These are phyloP conservation scores for Drosophila antonietae DNA, from an alignment of 2,888 invertebrate genomes.

Conservation along the genomic window DNA sequence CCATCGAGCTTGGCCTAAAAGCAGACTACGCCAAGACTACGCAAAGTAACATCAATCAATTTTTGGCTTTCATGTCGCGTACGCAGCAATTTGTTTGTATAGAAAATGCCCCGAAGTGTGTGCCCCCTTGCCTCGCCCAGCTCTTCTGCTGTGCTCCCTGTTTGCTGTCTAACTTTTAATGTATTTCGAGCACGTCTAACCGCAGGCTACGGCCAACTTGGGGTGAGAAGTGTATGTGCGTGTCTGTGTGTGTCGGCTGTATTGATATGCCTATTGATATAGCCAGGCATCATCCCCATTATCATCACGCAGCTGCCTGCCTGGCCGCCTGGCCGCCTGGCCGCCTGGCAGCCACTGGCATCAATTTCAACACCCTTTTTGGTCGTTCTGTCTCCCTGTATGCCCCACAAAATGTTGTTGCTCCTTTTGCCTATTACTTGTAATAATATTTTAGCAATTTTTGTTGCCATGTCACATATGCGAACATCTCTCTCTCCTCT, in stretches of 20 bases:
- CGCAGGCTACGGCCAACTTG: constrained; percentile 39
- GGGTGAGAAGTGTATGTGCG: constrained; percentile 7
- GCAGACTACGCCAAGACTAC: constrained; percentile 47
- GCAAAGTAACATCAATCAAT: constrained; percentile 74
- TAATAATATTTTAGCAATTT: constrained; percentile 78
- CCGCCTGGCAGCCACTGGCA: constrained; percentile 32
- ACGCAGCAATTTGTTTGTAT: constrained; percentile 79
- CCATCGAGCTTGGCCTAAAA: constrained; percentile 53
- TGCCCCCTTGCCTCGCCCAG: constrained; percentile 7
- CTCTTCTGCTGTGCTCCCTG: background rate
- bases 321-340: background rate
- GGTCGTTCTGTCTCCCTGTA: background rate
- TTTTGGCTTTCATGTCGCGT: constrained; percentile 79
- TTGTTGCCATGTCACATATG: constrained; percentile 75
- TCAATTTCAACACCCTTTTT: constrained; percentile 74
- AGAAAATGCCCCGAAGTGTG: constrained; percentile 65
- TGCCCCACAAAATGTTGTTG: constrained; percentile 43
- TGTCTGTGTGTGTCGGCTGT: constrained; percentile 37
- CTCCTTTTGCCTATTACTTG: constrained; percentile 71
- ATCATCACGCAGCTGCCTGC: constrained; percentile 14
- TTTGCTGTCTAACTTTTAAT: constrained; percentile 70
- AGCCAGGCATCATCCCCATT: constrained; percentile 44
- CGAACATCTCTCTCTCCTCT: constrained; percentile 32
- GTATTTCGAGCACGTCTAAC: constrained; percentile 76
- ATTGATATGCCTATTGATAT: constrained; percentile 78